Percentiles rank a stretch among this genome's conserved stretches.
Conservation (phyloP, 2,113 vertebrate genomes). For the Rhynchomys soricoides region DNA sequence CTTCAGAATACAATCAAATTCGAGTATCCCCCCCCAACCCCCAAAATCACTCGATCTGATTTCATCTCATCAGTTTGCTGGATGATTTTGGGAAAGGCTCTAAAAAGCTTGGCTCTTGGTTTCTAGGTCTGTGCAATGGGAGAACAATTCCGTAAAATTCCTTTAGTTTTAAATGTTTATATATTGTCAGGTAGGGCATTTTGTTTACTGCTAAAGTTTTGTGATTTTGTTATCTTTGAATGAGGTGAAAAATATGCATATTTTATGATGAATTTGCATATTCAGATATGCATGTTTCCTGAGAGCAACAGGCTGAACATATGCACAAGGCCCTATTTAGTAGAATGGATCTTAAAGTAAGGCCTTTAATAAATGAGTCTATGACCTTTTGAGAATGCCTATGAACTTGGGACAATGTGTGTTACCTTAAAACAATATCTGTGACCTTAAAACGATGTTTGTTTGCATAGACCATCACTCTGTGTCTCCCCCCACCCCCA, state of each 20-base stretch:
- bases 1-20: neutral
- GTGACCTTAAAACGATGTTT: neutral
- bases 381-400: neutral
- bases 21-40: too few relatives aligned
- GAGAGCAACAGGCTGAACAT: neutral
- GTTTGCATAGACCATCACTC: neutral
- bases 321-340: neutral
- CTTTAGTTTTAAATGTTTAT: neutral
- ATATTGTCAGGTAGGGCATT: neutral
- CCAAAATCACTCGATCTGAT: neutral
- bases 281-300: neutral
- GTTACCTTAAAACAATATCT: neutral
- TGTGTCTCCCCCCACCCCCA: too few relatives aligned
- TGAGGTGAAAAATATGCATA: neutral
- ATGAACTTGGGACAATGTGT: neutral
- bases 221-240: neutral
- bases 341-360: neutral
- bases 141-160: neutral
- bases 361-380: neutral
- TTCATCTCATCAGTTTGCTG: neutral
- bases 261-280: neutral
- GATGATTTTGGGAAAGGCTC: slow-evolving; percentile 5
- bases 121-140: neutral
- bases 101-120: neutral
- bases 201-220: neutral